A percentile compares a stretch with the other conserved stretches of the same genome.
Conservation (phyloP, 2,797 vertebrate species). For the Pteropus rufus region DNA sequence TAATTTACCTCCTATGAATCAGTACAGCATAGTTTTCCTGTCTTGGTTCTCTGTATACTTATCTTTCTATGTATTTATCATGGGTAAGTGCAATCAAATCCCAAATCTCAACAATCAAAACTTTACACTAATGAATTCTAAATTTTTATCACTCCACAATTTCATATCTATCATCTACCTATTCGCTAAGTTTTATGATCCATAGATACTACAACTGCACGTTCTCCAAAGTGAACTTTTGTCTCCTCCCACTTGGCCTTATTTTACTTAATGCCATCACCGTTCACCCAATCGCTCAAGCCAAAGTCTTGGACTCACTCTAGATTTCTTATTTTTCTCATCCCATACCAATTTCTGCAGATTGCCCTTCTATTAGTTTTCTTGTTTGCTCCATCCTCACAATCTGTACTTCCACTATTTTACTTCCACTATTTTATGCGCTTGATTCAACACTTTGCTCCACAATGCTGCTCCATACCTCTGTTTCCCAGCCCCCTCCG, state of each 20-base stretch:
- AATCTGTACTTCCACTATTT: not conserved
- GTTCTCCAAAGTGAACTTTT: not conserved
- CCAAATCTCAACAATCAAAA: not conserved
- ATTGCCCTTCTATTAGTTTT: not conserved
- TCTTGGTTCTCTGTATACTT: not conserved
- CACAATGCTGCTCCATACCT: not conserved
- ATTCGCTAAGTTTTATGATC: not conserved
- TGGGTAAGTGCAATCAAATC: not conserved
- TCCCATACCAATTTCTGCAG: not conserved
- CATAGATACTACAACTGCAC: not conserved
- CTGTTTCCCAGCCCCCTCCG: not conserved
- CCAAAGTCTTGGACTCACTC: not conserved
- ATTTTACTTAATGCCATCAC: not conserved
- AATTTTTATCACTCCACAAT: not conserved
- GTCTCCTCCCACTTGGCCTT: not conserved
- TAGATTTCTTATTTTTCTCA: not conserved
- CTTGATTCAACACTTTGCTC: not conserved
- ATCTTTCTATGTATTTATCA: not conserved
- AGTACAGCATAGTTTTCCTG: not conserved
- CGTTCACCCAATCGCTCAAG: not conserved
- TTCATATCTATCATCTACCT: not conserved
- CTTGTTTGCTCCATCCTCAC: not conserved
- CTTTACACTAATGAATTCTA: not conserved
- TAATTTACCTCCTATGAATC: not conserved
- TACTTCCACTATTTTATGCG: not conserved